Evolutionary conservation across 2,113 vertebrate genomes (phyloP).

Genomic region (Copsychus sechellarum): DNA sequence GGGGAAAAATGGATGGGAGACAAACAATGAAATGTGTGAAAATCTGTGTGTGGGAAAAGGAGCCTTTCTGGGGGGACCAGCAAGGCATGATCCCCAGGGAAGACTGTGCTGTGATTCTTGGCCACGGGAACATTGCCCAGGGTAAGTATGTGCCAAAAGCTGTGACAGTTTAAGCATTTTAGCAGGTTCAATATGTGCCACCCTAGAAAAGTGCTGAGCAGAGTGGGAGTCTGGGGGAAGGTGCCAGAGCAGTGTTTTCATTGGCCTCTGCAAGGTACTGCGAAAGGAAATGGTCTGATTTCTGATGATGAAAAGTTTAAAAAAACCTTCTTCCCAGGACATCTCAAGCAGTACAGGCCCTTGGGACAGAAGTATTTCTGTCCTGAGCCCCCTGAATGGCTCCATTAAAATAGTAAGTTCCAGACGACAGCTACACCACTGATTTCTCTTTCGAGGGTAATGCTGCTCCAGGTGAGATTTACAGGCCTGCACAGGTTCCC

Average conservation of each 20-base stretch:
- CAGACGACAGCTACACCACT: neutral
- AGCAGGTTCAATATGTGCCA: conserved; percentile 5
- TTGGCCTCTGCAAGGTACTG: neutral
- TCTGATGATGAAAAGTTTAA: neutral
- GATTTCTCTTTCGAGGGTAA: neutral
- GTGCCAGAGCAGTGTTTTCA: neutral
- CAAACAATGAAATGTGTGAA: neutral
- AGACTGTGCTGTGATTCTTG: neutral
- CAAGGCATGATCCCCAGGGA: neutral
- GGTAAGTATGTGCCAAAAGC: neutral
- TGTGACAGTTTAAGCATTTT: neutral
- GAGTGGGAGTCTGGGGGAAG: neutral
- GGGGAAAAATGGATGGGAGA: neutral
- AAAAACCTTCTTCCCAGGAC: neutral
- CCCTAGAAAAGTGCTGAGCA: neutral
- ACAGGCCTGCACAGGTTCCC: neutral
- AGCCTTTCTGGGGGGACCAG: neutral
- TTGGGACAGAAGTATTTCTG: neutral
- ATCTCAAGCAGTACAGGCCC: neutral
- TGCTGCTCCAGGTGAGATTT: conserved; percentile 35
- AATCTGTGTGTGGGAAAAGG: neutral
- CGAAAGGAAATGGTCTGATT: neutral
- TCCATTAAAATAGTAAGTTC: neutral
- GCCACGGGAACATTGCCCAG: neutral
- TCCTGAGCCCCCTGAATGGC: neutral